Base-by-base conservation (phyloP, 2,888 invertebrate species). In the Drosophila anomelani region DNA sequence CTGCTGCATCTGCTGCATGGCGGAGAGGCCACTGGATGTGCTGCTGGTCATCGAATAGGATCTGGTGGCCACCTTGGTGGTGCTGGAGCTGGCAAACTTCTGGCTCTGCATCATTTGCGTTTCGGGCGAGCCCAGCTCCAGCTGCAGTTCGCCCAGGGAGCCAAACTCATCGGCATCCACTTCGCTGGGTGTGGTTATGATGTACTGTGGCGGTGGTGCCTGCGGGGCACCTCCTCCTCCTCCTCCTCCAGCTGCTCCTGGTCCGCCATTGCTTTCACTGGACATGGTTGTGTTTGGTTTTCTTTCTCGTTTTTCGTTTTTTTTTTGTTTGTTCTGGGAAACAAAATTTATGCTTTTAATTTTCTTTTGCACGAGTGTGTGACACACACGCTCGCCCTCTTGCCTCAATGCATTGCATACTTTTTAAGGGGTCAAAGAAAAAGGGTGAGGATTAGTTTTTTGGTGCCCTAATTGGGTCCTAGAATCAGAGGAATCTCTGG, bases 121-220 rank as follows among this genome's bases (percentile, higher is more conserved):
- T 10, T 68, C 56, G 34, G 82, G 80, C 0, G 80, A 74, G 32
- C 81, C 77, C 15, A 78, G 64, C 57, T 64, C 64, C 26, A 58
- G 17, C 17, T 58, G 88, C 44, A 85, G 17, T 6, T 87, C 89
- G 2, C 81, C 85, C 47, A 90, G 70, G 6, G 88, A 85, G 29
- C 90, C 90, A 41, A 89, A 81, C 69, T 90, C 91, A 0, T 92
- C 92, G n/a, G 90, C 82, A 63, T 91, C 91, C 41, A 84, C 90
- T 63, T 92, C 92, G 71, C 92, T 92, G 36, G 92, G 92, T 13
- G 92, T 91, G 29, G 92, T 92, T 66, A 92, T 90, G 49, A 93
- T 92, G 66, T 92, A 92, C 44, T 92, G 91, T 5, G 93, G 92
- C 55, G 92, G 90, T 51, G 92, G 90, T 51, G 90, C 36, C 51